Base-by-base conservation (phyloP, 2,888 invertebrate species). In the Cactoblastis cactorum region DNA sequence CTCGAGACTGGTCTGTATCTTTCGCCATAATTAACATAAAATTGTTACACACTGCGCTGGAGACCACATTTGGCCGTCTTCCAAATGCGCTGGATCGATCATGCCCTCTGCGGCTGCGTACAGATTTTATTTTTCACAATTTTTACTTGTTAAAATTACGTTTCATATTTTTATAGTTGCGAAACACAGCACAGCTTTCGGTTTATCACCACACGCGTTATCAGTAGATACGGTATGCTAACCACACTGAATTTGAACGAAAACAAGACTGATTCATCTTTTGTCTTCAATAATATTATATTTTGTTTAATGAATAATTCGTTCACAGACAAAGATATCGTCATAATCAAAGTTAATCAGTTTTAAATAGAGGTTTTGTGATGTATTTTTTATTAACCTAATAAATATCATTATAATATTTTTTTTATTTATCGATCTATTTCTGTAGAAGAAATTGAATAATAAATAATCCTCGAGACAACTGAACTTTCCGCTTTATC, bases 1-100 rank as follows among this genome's bases (percentile, higher is more conserved):
- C 63, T 69, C 85, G 54, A 87, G 87, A 81, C 77, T 90, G 91
- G 92, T 92, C 82, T 88, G 91, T 91, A 87, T 74, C 57, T 61
- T 63, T 49, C 48, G 51, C 43, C 50, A 55, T 49, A 50, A 15
- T 51, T 55, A 49, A 50, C 35, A 38, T 49, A 43, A 51, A 53
- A 41, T 33, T 22, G 35, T 48, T 62, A 61, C 64, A 62, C 58
- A 71, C 62, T 73, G 71, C 66, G 69, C 77, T 83, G 83, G 77
- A 83, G 74, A 77, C 67, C 67, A 65, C 62, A 70, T 68, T 84
- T 89, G 88, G 88, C 88, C 54, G 54, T 63, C 63, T 62, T 81
- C 88, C 88, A 89, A 87, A 75, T 74, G 63, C 65, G 73, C 77
- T 80, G 83, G 77, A 87, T 86, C 85, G 85, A 87, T 85, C 71